Conservation (phyloP, 2,113 vertebrate genomes). For the Drymodes brunneopygia region DNA sequence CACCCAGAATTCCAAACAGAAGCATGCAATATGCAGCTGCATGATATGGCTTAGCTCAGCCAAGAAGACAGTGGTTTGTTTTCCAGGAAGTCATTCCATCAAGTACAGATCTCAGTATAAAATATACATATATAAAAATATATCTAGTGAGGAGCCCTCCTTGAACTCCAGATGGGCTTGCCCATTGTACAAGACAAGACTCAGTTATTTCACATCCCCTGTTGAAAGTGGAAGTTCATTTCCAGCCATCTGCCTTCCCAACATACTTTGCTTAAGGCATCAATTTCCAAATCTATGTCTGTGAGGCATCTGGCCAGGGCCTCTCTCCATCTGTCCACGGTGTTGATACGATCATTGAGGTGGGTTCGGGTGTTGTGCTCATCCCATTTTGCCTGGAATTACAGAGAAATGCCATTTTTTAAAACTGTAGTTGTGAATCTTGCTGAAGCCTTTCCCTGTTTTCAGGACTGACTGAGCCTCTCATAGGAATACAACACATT, state of each 20-base stretch:
- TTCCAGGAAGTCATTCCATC: background rate
- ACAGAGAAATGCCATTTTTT: background rate
- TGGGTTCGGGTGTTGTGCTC: slow-evolving; percentile 78
- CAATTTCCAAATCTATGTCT: slow-evolving; percentile 85
- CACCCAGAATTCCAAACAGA: background rate
- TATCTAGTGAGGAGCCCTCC: background rate
- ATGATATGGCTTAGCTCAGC: background rate
- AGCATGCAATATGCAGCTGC: background rate
- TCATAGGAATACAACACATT: rapidly evolving
- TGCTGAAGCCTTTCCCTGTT: background rate
- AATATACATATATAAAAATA: background rate
- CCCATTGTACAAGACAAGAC: background rate
- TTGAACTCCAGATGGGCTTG: background rate
- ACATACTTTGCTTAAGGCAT: slow-evolving; percentile 74
- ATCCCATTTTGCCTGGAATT: slow-evolving; percentile 84
- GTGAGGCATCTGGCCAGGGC: slow-evolving; percentile 78
- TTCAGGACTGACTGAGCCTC: background rate
- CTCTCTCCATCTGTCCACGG: slow-evolving; percentile 81
- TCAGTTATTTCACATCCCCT: background rate
- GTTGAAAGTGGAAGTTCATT: background rate
- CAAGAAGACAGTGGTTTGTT: background rate
- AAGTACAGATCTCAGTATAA: background rate
- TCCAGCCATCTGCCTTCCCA: slow-evolving; percentile 30
- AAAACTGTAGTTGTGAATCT: background rate
- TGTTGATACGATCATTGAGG: slow-evolving; percentile 79